Evolutionary conservation across 35 echinoderm and acorn worm genomes (phyloP).

Genomic region (Apostichopus californicus): DNA sequence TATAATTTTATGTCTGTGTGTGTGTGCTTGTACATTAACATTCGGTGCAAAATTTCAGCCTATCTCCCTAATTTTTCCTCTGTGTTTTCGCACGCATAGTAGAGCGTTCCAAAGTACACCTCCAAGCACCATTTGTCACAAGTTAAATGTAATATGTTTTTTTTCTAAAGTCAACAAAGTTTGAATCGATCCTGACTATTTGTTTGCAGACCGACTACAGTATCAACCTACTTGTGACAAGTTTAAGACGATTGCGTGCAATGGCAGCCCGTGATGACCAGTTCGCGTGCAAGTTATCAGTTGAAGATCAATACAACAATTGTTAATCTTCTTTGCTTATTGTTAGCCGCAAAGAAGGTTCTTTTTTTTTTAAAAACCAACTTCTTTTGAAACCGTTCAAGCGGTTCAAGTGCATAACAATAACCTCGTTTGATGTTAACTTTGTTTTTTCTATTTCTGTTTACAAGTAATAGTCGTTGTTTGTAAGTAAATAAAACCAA

Average conservation of each 20-base stretch:
- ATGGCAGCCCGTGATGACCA: slow-evolving; percentile 21
- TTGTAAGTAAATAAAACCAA: slow-evolving; percentile 25
- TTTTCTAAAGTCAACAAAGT: no score
- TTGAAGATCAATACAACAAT: slow-evolving; percentile 34
- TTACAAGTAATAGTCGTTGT: slow-evolving; percentile 27
- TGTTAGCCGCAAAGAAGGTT: slow-evolving; percentile 14
- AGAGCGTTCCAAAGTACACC: no score
- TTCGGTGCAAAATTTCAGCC: no score
- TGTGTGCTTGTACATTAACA: no score
- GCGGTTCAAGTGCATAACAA: slow-evolving; percentile 32
- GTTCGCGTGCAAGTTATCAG: slow-evolving; percentile 40
- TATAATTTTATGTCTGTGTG: no score
- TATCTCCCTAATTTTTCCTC: no score
- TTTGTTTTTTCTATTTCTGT: slow-evolving; percentile 19
- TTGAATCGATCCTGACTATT: no score
- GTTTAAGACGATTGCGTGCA: slow-evolving; percentile 43
- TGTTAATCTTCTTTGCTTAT: slow-evolving; percentile 46
- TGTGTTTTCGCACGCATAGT: no score
- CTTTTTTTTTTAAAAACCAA: not conserved
- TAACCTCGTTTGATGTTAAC: not conserved
- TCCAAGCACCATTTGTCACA: no score
- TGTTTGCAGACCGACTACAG: no score
- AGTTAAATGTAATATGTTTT: no score
- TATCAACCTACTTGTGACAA: slow-evolving; percentile 15
- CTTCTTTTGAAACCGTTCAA: slow-evolving; percentile 37